Evolutionary conservation across 2,888 invertebrate species (phyloP), one percentile per base, ranked within the genome.

Genomic region (Hemaris fuciformis): DNA sequence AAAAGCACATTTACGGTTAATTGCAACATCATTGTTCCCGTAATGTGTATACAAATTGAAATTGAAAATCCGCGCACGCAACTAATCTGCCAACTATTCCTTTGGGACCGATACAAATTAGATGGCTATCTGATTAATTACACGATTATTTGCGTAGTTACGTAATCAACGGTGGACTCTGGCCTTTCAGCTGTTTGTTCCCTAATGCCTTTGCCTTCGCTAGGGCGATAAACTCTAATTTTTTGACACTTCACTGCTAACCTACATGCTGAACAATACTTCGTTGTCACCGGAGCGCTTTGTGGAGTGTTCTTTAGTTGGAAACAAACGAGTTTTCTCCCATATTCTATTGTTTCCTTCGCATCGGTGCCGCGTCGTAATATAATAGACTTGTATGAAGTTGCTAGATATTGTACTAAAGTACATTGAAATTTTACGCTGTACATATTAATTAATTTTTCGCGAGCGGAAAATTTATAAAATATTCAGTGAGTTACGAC

Each of bases 271-370:
- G 38, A 57, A 38, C 38, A 57, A 41, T 18, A 25, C 38, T 60
- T 60, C 34, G 64, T 72, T 70, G 68, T 70, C 56, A 63, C 61
- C 63, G 45, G 43, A 58, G 57, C 59, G 60, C 67, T 66, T 68
- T 74, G 69, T 70, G 48, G 23, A 63, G 57, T 48, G 60, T 58
- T 67, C 41, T 66, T 65, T 62, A 62, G 64, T 67, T 66, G 57
- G 60, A 67, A 72, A 72, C 70, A 72, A 76, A 77, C 68, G 72
- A 76, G 68, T 68, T 75, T 69, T 68, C 66, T 65, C 66, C 67
- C 68, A 66, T 62, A 67, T 71, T 62, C 60, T 56, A 61, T 69
- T 68, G 62, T 66, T 57, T 38, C 48, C 23, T 23, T 18, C 38
- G 18, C 41, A 53, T 60, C 53, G 31, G 25, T 31, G 53, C 27